Percentiles rank a stretch among this genome's conserved stretches.
Evolutionary conservation across 1,140 invertebrate genomes (phyloP).

Genomic region (Lethrus apterus): DNA sequence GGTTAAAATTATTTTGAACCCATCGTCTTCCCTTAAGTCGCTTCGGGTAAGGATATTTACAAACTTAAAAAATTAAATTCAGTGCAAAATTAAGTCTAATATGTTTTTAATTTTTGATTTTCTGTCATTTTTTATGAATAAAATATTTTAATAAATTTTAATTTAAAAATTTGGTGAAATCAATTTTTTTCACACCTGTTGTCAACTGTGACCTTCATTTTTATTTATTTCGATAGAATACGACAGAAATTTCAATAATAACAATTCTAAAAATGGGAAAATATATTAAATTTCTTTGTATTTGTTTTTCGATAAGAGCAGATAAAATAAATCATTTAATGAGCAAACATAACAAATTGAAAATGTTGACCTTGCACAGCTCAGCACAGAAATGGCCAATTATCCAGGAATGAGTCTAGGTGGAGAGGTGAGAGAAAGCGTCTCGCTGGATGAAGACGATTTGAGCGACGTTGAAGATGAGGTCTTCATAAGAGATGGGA

Average conservation of each 20-base stretch:
- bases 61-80: no score
- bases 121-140: background rate
- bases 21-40: background rate
- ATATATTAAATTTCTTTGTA: background rate
- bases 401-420: slow-evolving; percentile 37
- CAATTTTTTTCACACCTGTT: no score
- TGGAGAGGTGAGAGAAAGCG: slow-evolving; percentile 38
- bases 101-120: no score
- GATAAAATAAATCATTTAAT: background rate
- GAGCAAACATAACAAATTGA: background rate
- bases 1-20: background rate
- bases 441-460: slow-evolving; percentile 49
- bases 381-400: slow-evolving; percentile 28
- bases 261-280: slow-evolving; percentile 3
- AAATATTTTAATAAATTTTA: no score
- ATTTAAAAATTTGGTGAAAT: no score
- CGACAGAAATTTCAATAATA: background rate
- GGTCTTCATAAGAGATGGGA: slow-evolving; percentile 67
- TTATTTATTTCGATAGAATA: background rate
- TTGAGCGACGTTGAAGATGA: slow-evolving; percentile 66
- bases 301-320: background rate
- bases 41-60: no score
- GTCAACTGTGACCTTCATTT: background rate
- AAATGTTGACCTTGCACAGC: background rate
- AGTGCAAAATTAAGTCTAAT: no score